A percentile compares a stretch with the other conserved stretches of the same genome.
phyloP scores from a whole-genome alignment of 2,113 vertebrate species.

The Corythornis cristatus region DNA sequence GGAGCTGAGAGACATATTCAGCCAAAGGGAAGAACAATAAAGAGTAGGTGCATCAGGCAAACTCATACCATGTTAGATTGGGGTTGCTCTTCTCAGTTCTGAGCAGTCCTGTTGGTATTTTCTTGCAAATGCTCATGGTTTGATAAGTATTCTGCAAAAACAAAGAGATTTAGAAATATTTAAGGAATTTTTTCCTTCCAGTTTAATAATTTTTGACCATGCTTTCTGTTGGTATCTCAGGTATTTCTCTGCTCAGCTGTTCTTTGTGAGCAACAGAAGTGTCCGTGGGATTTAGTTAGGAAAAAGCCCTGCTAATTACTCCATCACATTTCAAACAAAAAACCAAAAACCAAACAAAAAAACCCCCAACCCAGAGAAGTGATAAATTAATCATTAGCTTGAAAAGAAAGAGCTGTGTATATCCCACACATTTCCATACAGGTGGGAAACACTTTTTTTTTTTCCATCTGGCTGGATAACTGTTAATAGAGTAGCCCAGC shows the following conservation, averaged over 20 bases:
- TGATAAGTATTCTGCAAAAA: background rate
- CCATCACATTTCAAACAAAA: background rate
- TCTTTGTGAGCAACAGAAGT: background rate
- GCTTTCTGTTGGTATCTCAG: background rate
- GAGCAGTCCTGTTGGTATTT: background rate
- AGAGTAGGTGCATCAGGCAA: background rate
- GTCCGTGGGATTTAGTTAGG: background rate
- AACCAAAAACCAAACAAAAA: no score
- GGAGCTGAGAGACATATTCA: background rate
- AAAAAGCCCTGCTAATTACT: background rate
- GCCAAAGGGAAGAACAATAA: background rate
- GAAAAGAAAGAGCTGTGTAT: background rate
- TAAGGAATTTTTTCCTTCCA: background rate
- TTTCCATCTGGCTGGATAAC: background rate
- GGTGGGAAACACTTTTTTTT: background rate
- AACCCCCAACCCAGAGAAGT: background rate
- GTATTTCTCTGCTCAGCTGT: background rate
- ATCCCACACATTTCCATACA: background rate
- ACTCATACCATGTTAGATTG: accelerated
- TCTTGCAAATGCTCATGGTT: background rate
- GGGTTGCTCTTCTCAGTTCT: background rate
- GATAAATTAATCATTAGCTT: background rate
- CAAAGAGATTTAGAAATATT: background rate
- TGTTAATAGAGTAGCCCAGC: background rate
- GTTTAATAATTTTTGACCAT: background rate